Evolutionary conservation across 2,113 vertebrate species (phyloP).

Genomic region (Halichoerus grypus): DNA sequence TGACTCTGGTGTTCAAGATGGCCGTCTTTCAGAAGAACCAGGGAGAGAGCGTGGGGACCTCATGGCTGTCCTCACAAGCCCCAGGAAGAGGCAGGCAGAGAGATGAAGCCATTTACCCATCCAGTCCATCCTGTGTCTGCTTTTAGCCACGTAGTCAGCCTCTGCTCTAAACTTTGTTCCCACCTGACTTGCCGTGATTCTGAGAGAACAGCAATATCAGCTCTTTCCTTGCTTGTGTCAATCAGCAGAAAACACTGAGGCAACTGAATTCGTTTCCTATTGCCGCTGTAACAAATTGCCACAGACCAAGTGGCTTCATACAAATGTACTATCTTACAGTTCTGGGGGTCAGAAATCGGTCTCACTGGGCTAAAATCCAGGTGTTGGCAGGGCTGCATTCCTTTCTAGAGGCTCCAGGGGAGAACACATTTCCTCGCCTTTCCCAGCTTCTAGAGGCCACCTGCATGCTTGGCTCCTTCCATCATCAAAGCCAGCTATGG

Average conservation of each 20-base stretch:
- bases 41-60: neutral
- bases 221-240: neutral
- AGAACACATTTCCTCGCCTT: neutral
- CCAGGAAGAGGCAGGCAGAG: neutral
- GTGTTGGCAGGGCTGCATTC: rapidly evolving
- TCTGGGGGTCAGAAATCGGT: neutral
- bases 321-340: neutral
- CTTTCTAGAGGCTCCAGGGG: neutral
- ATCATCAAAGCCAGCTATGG: neutral
- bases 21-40: neutral
- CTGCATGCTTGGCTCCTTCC: neutral
- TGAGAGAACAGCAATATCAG: neutral
- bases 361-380: neutral
- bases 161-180: neutral
- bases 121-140: neutral
- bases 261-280: neutral
- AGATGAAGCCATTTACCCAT: rapidly evolving
- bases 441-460: neutral
- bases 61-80: neutral
- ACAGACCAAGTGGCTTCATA: neutral
- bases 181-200: neutral
- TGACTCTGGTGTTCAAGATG: neutral
- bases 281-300: neutral
- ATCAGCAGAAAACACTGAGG: neutral
- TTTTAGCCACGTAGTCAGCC: rapidly evolving